phyloP scores from a whole-genome alignment of 2,888 invertebrate species.

The Drosophila greeni region DNA sequence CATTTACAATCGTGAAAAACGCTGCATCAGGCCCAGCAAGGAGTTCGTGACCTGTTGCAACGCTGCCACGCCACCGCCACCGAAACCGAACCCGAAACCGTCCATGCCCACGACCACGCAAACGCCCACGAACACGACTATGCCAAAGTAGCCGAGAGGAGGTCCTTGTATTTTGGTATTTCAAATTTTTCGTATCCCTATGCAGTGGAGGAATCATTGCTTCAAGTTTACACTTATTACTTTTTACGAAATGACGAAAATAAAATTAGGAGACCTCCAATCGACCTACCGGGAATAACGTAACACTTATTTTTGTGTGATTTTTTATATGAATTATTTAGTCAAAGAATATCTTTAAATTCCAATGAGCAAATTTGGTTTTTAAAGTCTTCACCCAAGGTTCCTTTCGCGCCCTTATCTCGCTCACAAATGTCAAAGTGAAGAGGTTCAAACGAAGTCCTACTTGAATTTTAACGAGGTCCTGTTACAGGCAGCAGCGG shows the following conservation, averaged over 20 bases:
- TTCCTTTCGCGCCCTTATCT: conserved; percentile 5
- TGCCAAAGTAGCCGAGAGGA: background rate
- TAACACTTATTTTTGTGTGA: background rate
- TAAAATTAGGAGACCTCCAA: background rate
- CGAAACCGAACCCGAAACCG: too few relatives aligned
- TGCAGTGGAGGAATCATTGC: background rate
- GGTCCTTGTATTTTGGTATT: background rate
- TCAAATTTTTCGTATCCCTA: background rate
- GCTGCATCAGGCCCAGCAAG: conserved; percentile 73
- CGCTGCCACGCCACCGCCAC: background rate
- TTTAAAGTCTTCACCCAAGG: background rate
- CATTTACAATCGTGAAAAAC: conserved; percentile 72
- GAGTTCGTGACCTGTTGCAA: conserved; percentile 50
- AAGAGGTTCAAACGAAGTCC: conserved; percentile 34
- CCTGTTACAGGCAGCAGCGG: conserved; percentile 12
- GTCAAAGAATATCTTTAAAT: background rate
- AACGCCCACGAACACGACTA: too few relatives aligned
- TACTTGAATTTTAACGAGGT: conserved; percentile 37
- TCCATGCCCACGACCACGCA: too few relatives aligned
- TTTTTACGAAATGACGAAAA: background rate
- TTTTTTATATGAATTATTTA: background rate
- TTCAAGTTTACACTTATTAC: background rate
- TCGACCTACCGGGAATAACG: background rate
- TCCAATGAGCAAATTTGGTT: background rate
- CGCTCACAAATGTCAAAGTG: conserved; percentile 50